Percentiles rank a stretch among this genome's conserved stretches.
phyloP scores from a whole-genome alignment of 2,113 vertebrate species.

The Cochlearius cochlearius region DNA sequence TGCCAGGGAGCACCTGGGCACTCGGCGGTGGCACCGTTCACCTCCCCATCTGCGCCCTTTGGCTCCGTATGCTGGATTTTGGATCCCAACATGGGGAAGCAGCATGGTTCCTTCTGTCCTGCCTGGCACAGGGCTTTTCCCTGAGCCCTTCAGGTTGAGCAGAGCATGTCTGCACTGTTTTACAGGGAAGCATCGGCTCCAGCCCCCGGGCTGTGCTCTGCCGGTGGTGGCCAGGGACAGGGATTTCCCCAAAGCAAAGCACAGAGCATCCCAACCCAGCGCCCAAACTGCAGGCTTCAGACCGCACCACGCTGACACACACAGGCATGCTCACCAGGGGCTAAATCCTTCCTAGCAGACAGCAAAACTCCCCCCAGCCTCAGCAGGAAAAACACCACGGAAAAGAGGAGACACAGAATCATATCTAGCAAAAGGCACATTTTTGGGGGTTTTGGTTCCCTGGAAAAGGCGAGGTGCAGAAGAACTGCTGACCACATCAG shows the following conservation, averaged over 20 bases:
- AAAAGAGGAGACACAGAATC: not conserved
- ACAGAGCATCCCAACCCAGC: accelerated
- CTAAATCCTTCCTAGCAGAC: not conserved
- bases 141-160: accelerated
- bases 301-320: accelerated
- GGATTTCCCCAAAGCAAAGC: not conserved
- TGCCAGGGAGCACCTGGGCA: accelerated
- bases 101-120: not conserved
- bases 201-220: not conserved
- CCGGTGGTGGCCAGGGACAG: accelerated
- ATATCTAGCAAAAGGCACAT: accelerated
- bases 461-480: not conserved
- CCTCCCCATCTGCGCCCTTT: not conserved
- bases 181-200: accelerated
- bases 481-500: not conserved
- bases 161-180: accelerated
- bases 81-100: not conserved
- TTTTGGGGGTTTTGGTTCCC: not conserved
- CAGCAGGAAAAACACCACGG: accelerated
- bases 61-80: accelerated
- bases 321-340: not conserved
- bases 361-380: accelerated
- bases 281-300: not conserved
- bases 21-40: accelerated
- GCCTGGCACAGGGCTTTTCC: not conserved